Conservation (phyloP, 2,888 invertebrate genomes). For the Diarsia rubi region DNA sequence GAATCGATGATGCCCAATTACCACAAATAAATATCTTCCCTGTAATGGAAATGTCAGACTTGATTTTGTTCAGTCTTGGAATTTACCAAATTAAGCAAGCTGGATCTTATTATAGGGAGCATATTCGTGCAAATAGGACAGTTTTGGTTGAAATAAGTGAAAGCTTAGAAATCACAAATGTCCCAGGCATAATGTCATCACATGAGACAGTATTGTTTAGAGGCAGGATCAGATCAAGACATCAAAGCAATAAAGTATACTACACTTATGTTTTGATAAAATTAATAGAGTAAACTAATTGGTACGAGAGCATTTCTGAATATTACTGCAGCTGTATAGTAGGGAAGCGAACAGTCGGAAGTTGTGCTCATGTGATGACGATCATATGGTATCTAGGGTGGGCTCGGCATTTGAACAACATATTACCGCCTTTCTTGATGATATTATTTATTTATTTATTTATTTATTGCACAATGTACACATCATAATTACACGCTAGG, state of each 20-base stretch:
- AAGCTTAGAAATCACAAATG: slow-evolving; percentile 6
- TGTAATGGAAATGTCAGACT: slow-evolving; percentile 1
- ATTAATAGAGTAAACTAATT: background rate
- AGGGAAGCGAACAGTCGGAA: slow-evolving; percentile 3
- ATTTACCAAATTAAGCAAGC: slow-evolving; percentile 1
- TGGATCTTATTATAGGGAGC: background rate
- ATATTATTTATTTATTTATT: too few species aligned
- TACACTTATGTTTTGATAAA: slow-evolving; percentile 6
- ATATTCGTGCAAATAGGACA: slow-evolving; percentile 5
- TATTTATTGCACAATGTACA: too few species aligned
- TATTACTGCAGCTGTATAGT: background rate
- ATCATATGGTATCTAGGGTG: slow-evolving; percentile 1
- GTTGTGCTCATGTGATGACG: background rate
- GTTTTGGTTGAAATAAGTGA: slow-evolving; percentile 5
- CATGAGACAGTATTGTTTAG: background rate
- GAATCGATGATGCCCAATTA: background rate
- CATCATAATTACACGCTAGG: too few species aligned
- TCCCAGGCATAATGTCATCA: background rate
- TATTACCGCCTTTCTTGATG: background rate
- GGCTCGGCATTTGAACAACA: slow-evolving; percentile 1
- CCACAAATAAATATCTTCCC: background rate
- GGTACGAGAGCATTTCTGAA: background rate
- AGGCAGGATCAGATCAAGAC: slow-evolving; percentile 1
- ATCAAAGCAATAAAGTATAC: slow-evolving; percentile 2
- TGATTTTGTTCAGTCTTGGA: slow-evolving; percentile 5